These are phyloP conservation scores for Melitaea athalia DNA, from an alignment of 2,888 invertebrate species.

Conservation along the genomic window DNA sequence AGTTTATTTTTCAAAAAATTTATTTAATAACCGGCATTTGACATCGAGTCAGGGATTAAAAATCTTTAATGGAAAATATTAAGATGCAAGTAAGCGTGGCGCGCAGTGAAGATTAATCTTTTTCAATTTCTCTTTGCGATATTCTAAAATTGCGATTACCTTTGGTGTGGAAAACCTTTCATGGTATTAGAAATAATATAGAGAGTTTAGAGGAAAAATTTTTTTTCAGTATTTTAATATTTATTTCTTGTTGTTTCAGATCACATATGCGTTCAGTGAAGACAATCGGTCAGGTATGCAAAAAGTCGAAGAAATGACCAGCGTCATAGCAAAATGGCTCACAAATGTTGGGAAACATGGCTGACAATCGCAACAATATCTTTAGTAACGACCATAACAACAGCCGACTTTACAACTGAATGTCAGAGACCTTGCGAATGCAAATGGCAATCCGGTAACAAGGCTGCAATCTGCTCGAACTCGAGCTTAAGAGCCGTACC, in stretches of 20 bases:
- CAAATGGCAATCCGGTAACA: slow-evolving; percentile 93
- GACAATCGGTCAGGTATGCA: slow-evolving; percentile 66
- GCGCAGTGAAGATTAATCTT: slow-evolving; percentile 8
- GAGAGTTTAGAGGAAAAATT: background rate
- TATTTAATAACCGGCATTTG: background rate
- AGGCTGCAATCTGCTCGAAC: slow-evolving; percentile 90
- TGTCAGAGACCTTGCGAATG: slow-evolving; percentile 90
- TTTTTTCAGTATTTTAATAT: background rate
- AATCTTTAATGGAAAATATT: background rate
- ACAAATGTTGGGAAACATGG: slow-evolving; percentile 78
- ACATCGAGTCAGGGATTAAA: background rate
- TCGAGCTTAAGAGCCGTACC: slow-evolving; percentile 87
- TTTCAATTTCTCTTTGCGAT: slow-evolving; percentile 1
- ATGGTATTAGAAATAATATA: background rate
- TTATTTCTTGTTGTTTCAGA: slow-evolving; percentile 62
- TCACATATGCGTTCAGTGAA: slow-evolving; percentile 65
- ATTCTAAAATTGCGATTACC: background rate
- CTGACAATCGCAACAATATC: slow-evolving; percentile 67
- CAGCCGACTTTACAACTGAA: slow-evolving; percentile 82
- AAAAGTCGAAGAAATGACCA: slow-evolving; percentile 75
- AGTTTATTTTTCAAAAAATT: background rate
- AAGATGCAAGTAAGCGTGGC: slow-evolving; percentile 7
- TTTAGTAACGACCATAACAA: slow-evolving; percentile 57
- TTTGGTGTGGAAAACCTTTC: background rate
- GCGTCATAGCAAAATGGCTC: slow-evolving; percentile 74